These are phyloP conservation scores for Trissolcus brochymenae DNA, from an alignment of 2,888 invertebrate species.

Conservation along the genomic window DNA sequence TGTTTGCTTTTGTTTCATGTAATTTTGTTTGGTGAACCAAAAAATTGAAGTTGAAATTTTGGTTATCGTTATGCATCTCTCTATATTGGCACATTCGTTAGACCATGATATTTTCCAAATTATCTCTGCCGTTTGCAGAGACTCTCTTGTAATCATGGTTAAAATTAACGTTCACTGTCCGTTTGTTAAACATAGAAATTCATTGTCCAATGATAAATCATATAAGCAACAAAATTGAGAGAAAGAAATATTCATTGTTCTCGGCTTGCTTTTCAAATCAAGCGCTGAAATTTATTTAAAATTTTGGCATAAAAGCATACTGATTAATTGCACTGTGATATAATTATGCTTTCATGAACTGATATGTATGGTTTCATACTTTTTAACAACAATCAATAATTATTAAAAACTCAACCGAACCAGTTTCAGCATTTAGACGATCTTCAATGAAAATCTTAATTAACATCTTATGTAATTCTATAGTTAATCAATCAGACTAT, in stretches of 20 bases:
- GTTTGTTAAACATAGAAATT: slow-evolving; percentile 56
- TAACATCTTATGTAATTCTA: too few relatives aligned
- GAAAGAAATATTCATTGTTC: slow-evolving; percentile 6
- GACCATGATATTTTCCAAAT: slow-evolving; percentile 35
- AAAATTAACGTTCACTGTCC: slow-evolving; percentile 52
- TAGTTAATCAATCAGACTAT: slow-evolving; percentile 2
- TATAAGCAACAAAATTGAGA: slow-evolving; percentile 41
- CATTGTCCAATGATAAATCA: slow-evolving; percentile 63
- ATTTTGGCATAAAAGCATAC: background rate
- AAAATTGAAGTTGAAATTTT: slow-evolving; percentile 19
- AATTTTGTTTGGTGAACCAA: background rate
- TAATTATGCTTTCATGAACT: background rate
- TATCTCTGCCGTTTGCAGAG: slow-evolving; percentile 38
- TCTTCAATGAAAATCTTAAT: too few relatives aligned
- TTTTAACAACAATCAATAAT: background rate
- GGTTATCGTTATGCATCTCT: slow-evolving; percentile 16
- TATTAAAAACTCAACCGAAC: too few relatives aligned
- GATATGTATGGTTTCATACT: background rate
- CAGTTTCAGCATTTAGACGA: too few relatives aligned
- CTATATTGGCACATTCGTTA: slow-evolving; percentile 27
- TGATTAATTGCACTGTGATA: slow-evolving; percentile 7
- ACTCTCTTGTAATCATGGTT: slow-evolving; percentile 32
- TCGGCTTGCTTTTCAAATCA: slow-evolving; percentile 15
- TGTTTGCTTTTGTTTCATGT: background rate
- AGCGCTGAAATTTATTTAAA: slow-evolving; percentile 29